These are phyloP conservation scores for Podarcis raffonei DNA, from an alignment of 2,113 vertebrate genomes.

Conservation along the genomic window DNA sequence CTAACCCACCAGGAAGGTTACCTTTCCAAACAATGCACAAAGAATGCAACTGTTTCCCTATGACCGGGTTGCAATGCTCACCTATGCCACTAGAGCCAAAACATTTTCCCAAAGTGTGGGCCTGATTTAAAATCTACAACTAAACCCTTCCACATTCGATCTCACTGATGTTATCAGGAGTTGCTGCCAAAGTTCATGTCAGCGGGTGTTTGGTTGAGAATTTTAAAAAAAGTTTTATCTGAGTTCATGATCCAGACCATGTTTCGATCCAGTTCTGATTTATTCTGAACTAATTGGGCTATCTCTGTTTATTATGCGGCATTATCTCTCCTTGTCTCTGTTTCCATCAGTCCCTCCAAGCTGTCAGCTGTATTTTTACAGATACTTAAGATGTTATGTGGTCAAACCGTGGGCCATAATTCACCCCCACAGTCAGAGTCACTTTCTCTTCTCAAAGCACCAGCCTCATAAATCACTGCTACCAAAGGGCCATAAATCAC, in stretches of 20 bases:
- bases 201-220: slow-evolving; percentile 1
- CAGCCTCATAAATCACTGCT: slow-evolving; percentile 53
- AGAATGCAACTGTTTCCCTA: neutral
- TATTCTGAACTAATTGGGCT: slow-evolving; percentile 2
- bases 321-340: neutral
- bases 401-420: slow-evolving; percentile 46
- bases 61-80: neutral
- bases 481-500: slow-evolving; percentile 56
- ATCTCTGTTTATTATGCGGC: neutral
- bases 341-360: slow-evolving; percentile 43
- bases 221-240: neutral
- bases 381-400: slow-evolving; percentile 46
- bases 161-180: neutral
- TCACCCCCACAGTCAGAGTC: slow-evolving; percentile 49
- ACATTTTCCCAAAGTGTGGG: too few species aligned
- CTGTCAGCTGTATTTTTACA: slow-evolving; percentile 44
- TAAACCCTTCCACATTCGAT: too few species aligned
- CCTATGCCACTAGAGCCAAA: neutral
- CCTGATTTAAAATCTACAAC: neutral
- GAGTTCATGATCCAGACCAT: slow-evolving; percentile 25
- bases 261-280: neutral
- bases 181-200: neutral
- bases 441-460: slow-evolving; percentile 34
- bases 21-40: neutral
- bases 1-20: neutral